Conservation (phyloP, 2,888 invertebrate genomes). For the Mesodorylaimus sp. region DNA sequence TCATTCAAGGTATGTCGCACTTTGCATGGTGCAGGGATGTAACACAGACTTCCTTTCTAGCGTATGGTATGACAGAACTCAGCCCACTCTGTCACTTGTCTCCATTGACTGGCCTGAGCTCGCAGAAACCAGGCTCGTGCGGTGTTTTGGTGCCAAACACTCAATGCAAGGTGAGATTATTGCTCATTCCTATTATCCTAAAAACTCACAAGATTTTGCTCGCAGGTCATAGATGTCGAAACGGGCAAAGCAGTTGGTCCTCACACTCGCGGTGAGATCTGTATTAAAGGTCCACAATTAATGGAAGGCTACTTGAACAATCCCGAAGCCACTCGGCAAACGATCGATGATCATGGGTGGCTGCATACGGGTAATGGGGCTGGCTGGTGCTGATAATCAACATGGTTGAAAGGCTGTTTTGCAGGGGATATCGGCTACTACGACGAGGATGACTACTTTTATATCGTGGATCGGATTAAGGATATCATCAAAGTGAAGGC, state of each 20-base stretch:
- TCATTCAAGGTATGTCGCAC: too few relatives aligned
- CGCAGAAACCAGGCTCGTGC: not conserved
- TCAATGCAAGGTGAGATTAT: slow-evolving; percentile 3
- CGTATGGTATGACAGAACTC: slow-evolving; percentile 14
- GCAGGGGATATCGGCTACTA: slow-evolving; percentile 66
- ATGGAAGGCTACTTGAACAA: slow-evolving; percentile 7
- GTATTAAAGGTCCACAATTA: not conserved
- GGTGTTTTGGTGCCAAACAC: slow-evolving; percentile 2
- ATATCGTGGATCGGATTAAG: slow-evolving; percentile 63
- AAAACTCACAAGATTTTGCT: not conserved
- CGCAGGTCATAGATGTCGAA: slow-evolving; percentile 6
- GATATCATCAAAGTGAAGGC: slow-evolving; percentile 79
- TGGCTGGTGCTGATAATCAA: too few relatives aligned
- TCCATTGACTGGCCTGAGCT: not conserved
- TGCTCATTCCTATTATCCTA: not conserved
- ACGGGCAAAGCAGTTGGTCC: slow-evolving; percentile 6
- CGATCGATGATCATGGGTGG: slow-evolving; percentile 5
- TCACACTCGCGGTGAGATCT: slow-evolving; percentile 1
- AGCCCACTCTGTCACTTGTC: slow-evolving; percentile 5
- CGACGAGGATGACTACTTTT: slow-evolving; percentile 55
- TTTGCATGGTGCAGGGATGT: too few relatives aligned
- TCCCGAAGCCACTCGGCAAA: not conserved
- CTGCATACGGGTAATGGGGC: slow-evolving; percentile 4
- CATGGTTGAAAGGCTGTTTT: too few relatives aligned
- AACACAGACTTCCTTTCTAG: not conserved